Conservation (phyloP, 2,888 invertebrate genomes). For the Andrena fulva region DNA sequence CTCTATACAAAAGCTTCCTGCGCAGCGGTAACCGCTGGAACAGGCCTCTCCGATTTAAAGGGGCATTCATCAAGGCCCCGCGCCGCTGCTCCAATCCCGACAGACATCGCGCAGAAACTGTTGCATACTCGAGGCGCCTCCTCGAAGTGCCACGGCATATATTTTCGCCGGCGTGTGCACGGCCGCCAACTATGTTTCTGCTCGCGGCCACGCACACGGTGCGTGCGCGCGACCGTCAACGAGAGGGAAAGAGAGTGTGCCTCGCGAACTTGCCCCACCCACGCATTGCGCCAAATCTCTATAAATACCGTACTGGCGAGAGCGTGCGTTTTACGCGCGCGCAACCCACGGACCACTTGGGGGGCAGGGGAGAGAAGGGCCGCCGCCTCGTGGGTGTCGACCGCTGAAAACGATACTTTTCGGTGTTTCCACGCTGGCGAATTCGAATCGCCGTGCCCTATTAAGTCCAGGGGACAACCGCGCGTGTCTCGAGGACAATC, state of each 20-base stretch:
- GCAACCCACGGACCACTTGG: neutral
- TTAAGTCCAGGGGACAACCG: neutral
- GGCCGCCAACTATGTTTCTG: constrained; percentile 23
- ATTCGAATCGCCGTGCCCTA: neutral
- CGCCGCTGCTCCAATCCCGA: neutral
- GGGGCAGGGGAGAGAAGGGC: constrained; percentile 3
- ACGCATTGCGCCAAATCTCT: constrained; percentile 74
- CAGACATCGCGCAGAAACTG: neutral
- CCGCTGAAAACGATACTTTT: constrained; percentile 23
- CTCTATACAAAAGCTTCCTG: no score
- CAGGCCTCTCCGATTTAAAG: no score
- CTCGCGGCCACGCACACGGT: constrained; percentile 2
- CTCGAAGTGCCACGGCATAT: constrained; percentile 22
- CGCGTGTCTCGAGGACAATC: no score
- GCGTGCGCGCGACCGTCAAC: constrained; percentile 45
- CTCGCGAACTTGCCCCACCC: constrained; percentile 71
- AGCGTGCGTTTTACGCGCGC: constrained; percentile 19
- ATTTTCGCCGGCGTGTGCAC: constrained; percentile 41
- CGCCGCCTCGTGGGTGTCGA: constrained; percentile 17
- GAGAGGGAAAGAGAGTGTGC: constrained; percentile 48
- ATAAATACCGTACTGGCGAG: constrained; percentile 69
- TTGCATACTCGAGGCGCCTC: neutral
- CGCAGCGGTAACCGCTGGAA: no score
- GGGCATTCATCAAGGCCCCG: no score
- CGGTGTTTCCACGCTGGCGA: constrained; percentile 1